Conservation (phyloP, 2,888 invertebrate species). For the Dynastes grantii region DNA sequence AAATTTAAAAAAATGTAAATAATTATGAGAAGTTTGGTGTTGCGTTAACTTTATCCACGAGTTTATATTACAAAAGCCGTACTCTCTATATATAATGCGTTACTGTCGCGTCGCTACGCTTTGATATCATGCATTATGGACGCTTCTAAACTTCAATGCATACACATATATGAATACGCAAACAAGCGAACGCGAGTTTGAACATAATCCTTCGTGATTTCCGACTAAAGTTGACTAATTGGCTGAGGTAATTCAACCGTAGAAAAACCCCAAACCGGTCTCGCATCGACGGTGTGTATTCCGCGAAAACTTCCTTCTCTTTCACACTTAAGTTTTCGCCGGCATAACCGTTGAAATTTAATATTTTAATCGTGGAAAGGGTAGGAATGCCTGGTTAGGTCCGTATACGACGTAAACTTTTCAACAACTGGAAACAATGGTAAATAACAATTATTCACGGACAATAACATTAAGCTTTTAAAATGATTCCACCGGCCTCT, state of each 20-base stretch:
- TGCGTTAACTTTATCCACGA: too few species aligned
- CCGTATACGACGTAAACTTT: constrained; percentile 27
- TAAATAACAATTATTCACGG: constrained; percentile 42
- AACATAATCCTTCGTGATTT: constrained; percentile 23
- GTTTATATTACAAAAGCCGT: too few species aligned
- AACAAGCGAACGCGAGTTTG: constrained; percentile 5
- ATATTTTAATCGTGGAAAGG: constrained; percentile 16
- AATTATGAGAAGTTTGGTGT: too few species aligned
- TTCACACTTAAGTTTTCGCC: background rate
- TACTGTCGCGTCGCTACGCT: too few species aligned
- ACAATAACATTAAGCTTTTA: constrained; percentile 44
- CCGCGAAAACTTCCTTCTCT: background rate
- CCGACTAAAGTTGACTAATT: constrained; percentile 19
- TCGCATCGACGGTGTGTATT: background rate
- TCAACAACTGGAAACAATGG: constrained; percentile 35
- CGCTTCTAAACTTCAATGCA: too few species aligned
- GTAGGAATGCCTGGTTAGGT: background rate
- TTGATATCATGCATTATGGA: too few species aligned
- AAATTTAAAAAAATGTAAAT: too few species aligned
- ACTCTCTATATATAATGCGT: too few species aligned
- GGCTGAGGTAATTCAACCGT: constrained; percentile 20
- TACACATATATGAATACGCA: background rate
- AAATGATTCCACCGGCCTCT: constrained; percentile 21
- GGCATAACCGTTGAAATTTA: constrained; percentile 9
- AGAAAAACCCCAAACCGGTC: background rate